Evolutionary conservation across 2,888 invertebrate species (phyloP).

Genomic region (Lasioglossum villosulum): DNA sequence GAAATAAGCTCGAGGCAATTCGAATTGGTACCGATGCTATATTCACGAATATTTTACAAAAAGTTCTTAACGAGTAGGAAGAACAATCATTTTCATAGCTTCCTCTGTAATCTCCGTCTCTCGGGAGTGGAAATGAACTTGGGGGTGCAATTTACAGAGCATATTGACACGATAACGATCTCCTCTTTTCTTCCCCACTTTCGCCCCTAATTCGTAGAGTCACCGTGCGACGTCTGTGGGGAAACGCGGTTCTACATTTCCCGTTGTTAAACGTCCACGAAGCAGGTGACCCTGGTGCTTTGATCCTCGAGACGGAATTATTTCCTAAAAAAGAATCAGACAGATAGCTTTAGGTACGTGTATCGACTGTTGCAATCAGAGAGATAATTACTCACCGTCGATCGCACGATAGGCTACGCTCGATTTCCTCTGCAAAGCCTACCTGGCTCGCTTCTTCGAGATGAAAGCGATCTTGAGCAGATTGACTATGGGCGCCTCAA

Average conservation of each 20-base stretch:
- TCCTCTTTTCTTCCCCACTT: too few relatives aligned
- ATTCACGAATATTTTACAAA: not conserved
- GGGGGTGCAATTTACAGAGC: not conserved
- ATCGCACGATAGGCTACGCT: slow-evolving; percentile 21
- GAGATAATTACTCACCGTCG: slow-evolving; percentile 34
- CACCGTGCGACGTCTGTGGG: not conserved
- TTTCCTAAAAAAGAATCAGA: slow-evolving; percentile 13
- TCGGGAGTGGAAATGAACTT: not conserved
- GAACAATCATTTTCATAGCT: not conserved
- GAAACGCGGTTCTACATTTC: not conserved
- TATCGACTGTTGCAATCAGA: not conserved
- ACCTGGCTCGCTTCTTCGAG: slow-evolving; percentile 84
- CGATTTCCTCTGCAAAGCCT: slow-evolving; percentile 55
- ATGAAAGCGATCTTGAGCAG: slow-evolving; percentile 89
- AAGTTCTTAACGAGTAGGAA: not conserved
- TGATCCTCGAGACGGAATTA: not conserved
- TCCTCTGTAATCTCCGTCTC: not conserved
- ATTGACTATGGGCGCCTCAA: slow-evolving; percentile 93
- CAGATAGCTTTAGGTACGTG: not conserved
- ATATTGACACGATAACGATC: not conserved
- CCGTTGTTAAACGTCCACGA: slow-evolving; percentile 8
- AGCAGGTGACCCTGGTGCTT: not conserved
- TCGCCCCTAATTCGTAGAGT: slow-evolving; percentile 6
- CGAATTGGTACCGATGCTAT: not conserved
- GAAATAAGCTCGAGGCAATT: not conserved